Percentiles rank a stretch among this genome's conserved stretches.
These are phyloP conservation scores for Papilio glaucus DNA, from an alignment of 1,140 invertebrate species.

Conservation along the genomic window DNA sequence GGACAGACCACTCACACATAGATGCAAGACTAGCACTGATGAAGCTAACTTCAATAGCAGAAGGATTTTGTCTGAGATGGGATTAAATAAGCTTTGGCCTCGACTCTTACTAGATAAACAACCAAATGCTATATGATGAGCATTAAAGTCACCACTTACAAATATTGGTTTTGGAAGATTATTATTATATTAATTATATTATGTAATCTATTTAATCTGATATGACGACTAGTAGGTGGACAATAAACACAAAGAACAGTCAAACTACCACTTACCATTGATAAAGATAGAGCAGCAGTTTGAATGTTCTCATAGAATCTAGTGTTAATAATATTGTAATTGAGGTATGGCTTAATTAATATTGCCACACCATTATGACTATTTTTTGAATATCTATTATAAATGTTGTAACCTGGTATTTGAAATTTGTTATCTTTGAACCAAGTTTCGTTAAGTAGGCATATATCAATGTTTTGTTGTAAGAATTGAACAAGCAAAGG, in stretches of 20 bases:
- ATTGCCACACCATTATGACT: conserved; percentile 38
- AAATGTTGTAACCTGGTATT: conserved; percentile 37
- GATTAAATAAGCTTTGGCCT: background rate
- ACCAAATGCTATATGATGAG: conserved; percentile 37
- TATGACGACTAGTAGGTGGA: background rate
- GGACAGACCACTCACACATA: conserved; percentile 39
- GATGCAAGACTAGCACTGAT: background rate
- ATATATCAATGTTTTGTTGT: conserved; percentile 22
- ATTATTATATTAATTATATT: conserved; percentile 38
- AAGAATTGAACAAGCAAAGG: conserved; percentile 33
- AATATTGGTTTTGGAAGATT: conserved; percentile 43
- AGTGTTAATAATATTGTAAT: background rate
- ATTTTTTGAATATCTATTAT: conserved; percentile 39
- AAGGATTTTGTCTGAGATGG: background rate
- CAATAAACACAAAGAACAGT: conserved; percentile 29
- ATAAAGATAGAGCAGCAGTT: conserved; percentile 9
- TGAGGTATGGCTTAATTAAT: background rate
- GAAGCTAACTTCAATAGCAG: background rate
- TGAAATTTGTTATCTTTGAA: conserved; percentile 38
- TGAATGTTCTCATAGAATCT: background rate
- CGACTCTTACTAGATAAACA: background rate
- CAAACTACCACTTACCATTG: conserved; percentile 21
- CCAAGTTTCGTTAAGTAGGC: conserved; percentile 39
- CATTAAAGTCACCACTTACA: too few relatives aligned
- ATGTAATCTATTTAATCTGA: conserved; percentile 2